These are phyloP conservation scores for Sinohyriopsis cumingii DNA, from an alignment of 2,888 invertebrate genomes.

Conservation along the genomic window DNA sequence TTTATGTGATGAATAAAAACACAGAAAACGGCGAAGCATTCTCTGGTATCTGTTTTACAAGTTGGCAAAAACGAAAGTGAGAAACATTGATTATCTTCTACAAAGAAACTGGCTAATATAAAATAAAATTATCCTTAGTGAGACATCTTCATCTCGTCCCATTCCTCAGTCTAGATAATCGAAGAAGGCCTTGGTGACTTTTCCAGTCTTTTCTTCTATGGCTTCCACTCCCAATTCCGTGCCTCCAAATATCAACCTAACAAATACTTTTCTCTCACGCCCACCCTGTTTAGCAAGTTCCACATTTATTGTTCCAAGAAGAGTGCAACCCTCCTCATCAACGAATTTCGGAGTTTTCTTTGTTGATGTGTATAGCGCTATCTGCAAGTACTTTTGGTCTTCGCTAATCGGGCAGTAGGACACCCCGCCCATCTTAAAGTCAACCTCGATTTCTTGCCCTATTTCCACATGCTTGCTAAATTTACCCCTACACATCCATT, in stretches of 20 bases:
- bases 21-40: no score
- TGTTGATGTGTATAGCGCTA: slow-evolving; percentile 23
- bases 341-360: slow-evolving; percentile 16
- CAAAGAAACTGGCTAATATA: no score
- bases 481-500: background rate
- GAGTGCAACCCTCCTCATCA: slow-evolving; percentile 17
- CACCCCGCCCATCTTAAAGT: background rate
- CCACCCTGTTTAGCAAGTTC: slow-evolving; percentile 25
- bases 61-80: no score
- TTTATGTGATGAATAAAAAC: no score
- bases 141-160: no score
- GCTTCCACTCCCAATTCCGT: slow-evolving; percentile 32
- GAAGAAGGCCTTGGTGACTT: slow-evolving; percentile 16
- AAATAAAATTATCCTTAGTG: no score
- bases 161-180: slow-evolving; percentile 16
- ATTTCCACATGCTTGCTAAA: slow-evolving; percentile 21
- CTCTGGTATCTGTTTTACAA: no score
- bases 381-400: background rate
- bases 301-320: slow-evolving; percentile 15
- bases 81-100: no score
- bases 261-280: slow-evolving; percentile 8
- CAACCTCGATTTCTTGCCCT: slow-evolving; percentile 10
- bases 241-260: slow-evolving; percentile 28
- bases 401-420: background rate
- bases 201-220: slow-evolving; percentile 13